Percentiles rank a stretch among this genome's conserved stretches.
These are phyloP conservation scores for Caenorhabditis sp. DNA, from an alignment of 2,888 invertebrate genomes.

Conservation along the genomic window DNA sequence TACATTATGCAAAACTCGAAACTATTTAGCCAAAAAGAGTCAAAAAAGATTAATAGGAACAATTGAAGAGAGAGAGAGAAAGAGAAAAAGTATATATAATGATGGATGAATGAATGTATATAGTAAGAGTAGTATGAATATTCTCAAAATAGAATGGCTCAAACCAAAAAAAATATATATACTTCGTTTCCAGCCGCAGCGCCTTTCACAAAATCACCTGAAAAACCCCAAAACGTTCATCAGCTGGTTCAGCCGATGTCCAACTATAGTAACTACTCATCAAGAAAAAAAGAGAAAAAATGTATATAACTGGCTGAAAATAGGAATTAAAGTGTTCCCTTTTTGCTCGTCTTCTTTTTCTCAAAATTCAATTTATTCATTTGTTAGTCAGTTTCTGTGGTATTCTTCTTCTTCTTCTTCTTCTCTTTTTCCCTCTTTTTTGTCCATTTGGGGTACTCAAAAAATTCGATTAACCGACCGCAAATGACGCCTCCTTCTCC, in stretches of 20 bases:
- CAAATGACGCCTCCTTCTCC: background rate
- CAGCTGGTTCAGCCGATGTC: no score
- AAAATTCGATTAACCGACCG: background rate
- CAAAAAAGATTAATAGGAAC: background rate
- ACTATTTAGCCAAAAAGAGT: background rate
- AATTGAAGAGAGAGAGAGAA: background rate
- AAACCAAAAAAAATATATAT: no score
- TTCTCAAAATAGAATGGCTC: no score
- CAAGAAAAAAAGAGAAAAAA: no score
- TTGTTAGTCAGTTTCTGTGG: no score
- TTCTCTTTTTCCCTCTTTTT: background rate
- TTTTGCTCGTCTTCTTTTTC: background rate
- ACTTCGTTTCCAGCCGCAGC: no score
- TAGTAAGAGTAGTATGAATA: background rate
- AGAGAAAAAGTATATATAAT: background rate
- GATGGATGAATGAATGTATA: background rate
- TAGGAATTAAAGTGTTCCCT: background rate
- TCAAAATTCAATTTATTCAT: background rate
- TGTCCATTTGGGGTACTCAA: background rate
- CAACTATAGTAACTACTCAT: no score
- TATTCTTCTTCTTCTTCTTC: no score
- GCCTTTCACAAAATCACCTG: no score
- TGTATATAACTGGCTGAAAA: no score
- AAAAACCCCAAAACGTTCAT: no score
- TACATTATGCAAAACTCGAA: no score